Percentiles rank a stretch among this genome's conserved stretches.
phyloP scores from a whole-genome alignment of 2,888 invertebrate genomes.

The Clostera curtula region DNA sequence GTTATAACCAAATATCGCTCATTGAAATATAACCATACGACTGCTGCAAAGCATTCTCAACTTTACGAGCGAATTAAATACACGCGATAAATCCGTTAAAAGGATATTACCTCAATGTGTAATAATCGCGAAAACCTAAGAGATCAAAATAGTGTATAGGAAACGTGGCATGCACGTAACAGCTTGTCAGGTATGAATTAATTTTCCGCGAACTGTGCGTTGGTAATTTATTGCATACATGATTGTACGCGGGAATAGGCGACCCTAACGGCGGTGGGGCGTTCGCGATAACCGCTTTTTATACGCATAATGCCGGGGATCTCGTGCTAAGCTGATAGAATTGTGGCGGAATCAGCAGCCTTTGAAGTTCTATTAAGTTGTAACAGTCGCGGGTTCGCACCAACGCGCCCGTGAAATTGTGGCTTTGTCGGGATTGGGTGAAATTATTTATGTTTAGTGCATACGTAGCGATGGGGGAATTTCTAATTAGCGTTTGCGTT shows the following conservation, averaged over 20 bases:
- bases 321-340: slow-evolving; percentile 73
- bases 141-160: no score
- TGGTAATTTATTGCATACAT: no score
- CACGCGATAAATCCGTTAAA: no score
- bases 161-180: no score
- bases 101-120: no score
- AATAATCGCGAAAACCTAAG: no score
- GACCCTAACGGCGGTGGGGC: slow-evolving; percentile 22
- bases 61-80: no score
- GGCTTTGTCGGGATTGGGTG: slow-evolving; percentile 64
- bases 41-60: no score
- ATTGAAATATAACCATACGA: no score
- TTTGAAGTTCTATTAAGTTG: slow-evolving; percentile 74
- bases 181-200: no score
- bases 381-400: slow-evolving; percentile 67
- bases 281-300: slow-evolving; percentile 68
- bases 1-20: no score
- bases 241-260: slow-evolving; percentile 9
- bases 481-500: slow-evolving; percentile 22
- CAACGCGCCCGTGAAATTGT: slow-evolving; percentile 70
- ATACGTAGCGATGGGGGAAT: slow-evolving; percentile 22
- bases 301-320: slow-evolving; percentile 70
- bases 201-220: no score
- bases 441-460: slow-evolving; percentile 54
- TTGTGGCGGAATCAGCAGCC: slow-evolving; percentile 71